These are phyloP conservation scores for Alosa alosa DNA, from an alignment of 2,113 vertebrate genomes.

Conservation along the genomic window DNA sequence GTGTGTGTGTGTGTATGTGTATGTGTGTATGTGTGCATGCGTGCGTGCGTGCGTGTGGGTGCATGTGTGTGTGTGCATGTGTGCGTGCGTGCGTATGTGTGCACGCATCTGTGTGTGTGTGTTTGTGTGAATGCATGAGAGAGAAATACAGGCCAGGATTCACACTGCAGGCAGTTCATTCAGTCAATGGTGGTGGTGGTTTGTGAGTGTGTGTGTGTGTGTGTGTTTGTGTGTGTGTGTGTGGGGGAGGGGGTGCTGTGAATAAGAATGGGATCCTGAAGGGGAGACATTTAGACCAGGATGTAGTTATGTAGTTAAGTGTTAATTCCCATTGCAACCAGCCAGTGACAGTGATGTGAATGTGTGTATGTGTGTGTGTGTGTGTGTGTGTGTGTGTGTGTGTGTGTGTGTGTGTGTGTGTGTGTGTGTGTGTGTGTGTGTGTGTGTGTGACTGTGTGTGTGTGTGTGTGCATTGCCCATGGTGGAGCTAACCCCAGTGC, in stretches of 20 bases:
- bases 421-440: background rate
- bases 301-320: no score
- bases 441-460: background rate
- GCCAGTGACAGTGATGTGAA: background rate
- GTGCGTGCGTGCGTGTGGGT: background rate
- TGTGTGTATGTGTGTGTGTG: background rate
- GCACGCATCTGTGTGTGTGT: background rate
- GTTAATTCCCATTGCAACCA: background rate
- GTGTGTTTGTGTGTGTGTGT: background rate
- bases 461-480: conserved; percentile 26
- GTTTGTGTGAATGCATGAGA: background rate
- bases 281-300: no score
- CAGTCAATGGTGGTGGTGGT: no score
- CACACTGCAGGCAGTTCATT: no score
- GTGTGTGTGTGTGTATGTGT: background rate
- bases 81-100: background rate
- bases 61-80: background rate
- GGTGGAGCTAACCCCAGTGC: conserved; percentile 16
- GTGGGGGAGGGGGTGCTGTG: no score
- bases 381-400: conserved; percentile 2
- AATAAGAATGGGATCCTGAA: background rate
- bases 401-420: background rate
- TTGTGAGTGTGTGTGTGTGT: no score
- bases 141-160: no score
- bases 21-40: background rate